These are phyloP conservation scores for Apteryx mantelli DNA, from an alignment of 2,113 vertebrate species.

Conservation along the genomic window DNA sequence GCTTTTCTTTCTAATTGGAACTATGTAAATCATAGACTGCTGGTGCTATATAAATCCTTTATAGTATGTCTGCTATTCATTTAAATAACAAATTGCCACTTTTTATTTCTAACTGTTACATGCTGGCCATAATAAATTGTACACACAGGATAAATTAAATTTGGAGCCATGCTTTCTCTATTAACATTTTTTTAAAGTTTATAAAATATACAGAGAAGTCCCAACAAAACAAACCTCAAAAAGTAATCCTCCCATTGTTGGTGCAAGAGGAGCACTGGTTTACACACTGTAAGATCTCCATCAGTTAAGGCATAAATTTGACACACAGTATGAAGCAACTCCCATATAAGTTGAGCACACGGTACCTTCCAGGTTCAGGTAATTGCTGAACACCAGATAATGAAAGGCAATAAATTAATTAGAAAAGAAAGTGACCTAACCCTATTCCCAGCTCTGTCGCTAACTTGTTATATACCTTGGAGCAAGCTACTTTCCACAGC, in stretches of 20 bases:
- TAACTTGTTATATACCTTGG: not conserved
- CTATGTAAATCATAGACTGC: conserved; percentile 27
- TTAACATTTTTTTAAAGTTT: not conserved
- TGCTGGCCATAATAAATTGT: not conserved
- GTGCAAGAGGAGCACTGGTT: not conserved
- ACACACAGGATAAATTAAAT: not conserved
- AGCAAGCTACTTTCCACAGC: not conserved
- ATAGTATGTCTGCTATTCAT: conserved; percentile 1
- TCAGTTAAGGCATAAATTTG: not conserved
- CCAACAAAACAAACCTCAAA: not conserved
- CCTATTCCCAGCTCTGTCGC: conserved; percentile 14
- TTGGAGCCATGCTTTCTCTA: not conserved
- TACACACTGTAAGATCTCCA: not conserved
- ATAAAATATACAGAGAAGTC: not conserved
- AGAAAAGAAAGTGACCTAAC: conserved; percentile 10
- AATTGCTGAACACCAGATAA: not conserved
- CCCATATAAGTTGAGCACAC: not conserved
- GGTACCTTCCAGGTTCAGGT: not conserved
- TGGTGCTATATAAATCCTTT: conserved; percentile 25
- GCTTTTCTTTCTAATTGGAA: conserved; percentile 28
- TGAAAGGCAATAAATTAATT: conserved; percentile 20
- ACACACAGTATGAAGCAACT: not conserved
- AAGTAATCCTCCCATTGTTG: not conserved
- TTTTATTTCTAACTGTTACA: conserved; percentile 21
- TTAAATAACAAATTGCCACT: conserved; percentile 26